Evolutionary conservation across 2,888 invertebrate species (phyloP), one percentile per base, ranked within the genome.

Genomic region (Lasioglossum morio): DNA sequence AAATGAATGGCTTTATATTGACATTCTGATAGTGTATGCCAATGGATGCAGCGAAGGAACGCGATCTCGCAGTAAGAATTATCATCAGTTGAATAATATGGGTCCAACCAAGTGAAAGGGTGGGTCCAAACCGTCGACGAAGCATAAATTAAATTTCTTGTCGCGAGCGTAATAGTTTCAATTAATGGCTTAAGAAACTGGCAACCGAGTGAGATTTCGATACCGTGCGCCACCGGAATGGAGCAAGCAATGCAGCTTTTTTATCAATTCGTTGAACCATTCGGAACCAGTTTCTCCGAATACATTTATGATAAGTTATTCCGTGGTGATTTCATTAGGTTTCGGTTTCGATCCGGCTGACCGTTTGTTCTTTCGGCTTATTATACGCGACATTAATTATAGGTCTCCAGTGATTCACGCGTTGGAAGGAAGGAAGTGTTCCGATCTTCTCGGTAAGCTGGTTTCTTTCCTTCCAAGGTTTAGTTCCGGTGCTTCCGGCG

Each of bases 401-500:
- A 30, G 27, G 30, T 63, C 60, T 27, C 34, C 43, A 16, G 43
- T 40, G 57, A 70, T 1, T 48, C 82, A 81, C 80, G 30, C 30
- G 75, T 75, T 60, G 30, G 19, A 8, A 43, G n/a, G 37, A 43
- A 19, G 37, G 43, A 43, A 79, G 27, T 40, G 16, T 16, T 63
- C 53, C 30, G 46, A 12, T 78, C 16, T 78, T 34, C 74, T 60
- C 69, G 70, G n/a, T 57, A 57, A 48, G 23, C 37, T 43, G 43
- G 27, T 34, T 66, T 77, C 73, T 30, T 72, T 78, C 70, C 34
- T 72, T n/a, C 8, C 46, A 60, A 60, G 8, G n/a, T 37, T 8
- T 46, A 60, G 77, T 88, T 85, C 72, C 74, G 57, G 70, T 60
- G 30, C 72, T 80, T 78, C 74, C 82, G 63, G 30, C 23, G 72